Percentiles rank a stretch among this genome's conserved stretches.
Evolutionary conservation across 2,113 vertebrate species (phyloP).

Genomic region (Asarcornis scutulata): DNA sequence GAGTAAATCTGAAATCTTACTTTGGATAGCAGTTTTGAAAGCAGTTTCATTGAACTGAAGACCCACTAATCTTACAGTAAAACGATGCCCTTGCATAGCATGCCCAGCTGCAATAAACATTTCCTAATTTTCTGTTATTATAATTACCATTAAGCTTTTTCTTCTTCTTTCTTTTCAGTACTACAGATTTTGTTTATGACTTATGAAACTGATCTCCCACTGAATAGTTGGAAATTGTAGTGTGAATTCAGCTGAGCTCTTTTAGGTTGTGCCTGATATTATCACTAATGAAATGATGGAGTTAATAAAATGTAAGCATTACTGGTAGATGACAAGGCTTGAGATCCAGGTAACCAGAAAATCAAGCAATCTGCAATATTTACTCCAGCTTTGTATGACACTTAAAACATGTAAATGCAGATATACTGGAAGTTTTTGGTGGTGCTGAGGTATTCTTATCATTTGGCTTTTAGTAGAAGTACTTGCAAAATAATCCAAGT

Average conservation of each 20-base stretch:
- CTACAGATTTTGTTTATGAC: too few relatives aligned
- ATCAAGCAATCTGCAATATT: background rate
- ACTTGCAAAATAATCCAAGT: background rate
- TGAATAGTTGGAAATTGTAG: background rate
- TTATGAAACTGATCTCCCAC: background rate
- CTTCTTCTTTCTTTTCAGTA: background rate
- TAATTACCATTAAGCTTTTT: background rate
- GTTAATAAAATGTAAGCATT: background rate
- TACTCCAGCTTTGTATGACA: background rate
- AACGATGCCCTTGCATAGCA: background rate
- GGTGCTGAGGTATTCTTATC: background rate
- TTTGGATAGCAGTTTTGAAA: background rate
- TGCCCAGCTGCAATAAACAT: fast-evolving
- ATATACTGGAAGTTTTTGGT: background rate
- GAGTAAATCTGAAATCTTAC: background rate
- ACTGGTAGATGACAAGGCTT: background rate
- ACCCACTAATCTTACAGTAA: background rate
- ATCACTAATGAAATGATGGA: background rate
- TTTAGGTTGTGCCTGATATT: background rate
- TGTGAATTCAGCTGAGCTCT: background rate
- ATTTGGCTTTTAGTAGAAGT: background rate
- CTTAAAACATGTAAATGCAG: background rate
- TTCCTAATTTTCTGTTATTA: background rate
- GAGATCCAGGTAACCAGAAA: background rate
- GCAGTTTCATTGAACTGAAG: background rate